Conservation (phyloP, 2,113 vertebrate species). For the Leptobrachium leishanense region DNA sequence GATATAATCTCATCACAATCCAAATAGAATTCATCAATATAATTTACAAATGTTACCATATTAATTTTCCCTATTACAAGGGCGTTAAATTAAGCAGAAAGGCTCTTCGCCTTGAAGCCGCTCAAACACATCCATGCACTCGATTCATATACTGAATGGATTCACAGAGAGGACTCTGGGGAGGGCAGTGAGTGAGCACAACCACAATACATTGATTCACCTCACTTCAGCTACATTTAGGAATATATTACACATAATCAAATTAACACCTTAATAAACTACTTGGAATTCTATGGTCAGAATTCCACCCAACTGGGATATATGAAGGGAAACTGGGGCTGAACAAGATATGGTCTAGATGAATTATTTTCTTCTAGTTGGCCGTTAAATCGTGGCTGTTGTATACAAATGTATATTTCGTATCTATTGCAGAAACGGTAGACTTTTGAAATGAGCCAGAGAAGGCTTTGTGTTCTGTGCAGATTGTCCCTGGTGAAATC, state of each 20-base stretch:
- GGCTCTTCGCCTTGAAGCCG: conserved; percentile 16
- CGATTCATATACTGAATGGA: conserved; percentile 15
- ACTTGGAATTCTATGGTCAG: conserved; percentile 1
- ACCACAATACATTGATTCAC: conserved; percentile 27
- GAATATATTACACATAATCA: conserved; percentile 38
- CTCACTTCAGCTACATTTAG: conserved; percentile 18
- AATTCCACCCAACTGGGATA: not conserved
- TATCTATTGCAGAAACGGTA: too few species aligned
- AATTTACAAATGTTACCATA: conserved; percentile 47
- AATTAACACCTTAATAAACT: conserved; percentile 26
- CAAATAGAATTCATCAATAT: conserved; percentile 47
- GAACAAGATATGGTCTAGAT: too few species aligned
- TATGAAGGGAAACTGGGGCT: too few species aligned
- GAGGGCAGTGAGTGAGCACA: not conserved
- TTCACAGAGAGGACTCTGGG: conserved; percentile 8
- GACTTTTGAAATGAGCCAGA: too few species aligned
- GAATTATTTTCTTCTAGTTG: too few species aligned
- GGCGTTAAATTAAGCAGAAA: conserved; percentile 33
- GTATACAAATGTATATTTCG: too few species aligned
- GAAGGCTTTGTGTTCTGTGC: too few species aligned
- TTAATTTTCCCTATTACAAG: conserved; percentile 36
- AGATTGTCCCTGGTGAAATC: too few species aligned
- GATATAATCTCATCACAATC: conserved; percentile 29
- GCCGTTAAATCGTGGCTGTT: too few species aligned
- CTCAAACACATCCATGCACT: conserved; percentile 25